A percentile compares a stretch with the other conserved stretches of the same genome.
Conservation (phyloP, 2,797 vertebrate species). For the Coranthus polyacanthus region DNA sequence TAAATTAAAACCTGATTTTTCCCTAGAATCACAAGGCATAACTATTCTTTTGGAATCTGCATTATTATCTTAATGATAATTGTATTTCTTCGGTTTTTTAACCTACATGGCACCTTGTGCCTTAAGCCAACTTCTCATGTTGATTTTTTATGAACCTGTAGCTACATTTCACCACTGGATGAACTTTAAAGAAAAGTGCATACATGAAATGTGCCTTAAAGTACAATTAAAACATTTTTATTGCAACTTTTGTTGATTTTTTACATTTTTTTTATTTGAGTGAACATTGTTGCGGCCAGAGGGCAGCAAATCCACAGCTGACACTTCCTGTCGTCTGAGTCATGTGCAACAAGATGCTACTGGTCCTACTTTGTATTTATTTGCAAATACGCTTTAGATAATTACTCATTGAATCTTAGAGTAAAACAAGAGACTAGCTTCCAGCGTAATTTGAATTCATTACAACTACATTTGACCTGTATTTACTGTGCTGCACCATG, state of each 20-base stretch:
- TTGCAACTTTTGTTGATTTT: neutral
- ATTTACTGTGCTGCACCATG: neutral
- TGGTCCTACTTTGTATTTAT: constrained; percentile 1
- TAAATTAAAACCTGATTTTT: constrained; percentile 16
- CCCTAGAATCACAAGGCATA: neutral
- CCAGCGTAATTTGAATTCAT: rapidly evolving
- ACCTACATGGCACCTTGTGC: constrained; percentile 24
- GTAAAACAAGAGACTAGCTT: neutral
- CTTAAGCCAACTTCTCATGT: constrained; percentile 17
- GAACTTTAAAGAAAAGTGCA: neutral
- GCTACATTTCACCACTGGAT: neutral
- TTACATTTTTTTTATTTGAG: neutral
- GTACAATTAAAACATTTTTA: constrained; percentile 57
- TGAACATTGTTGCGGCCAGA: constrained; percentile 17
- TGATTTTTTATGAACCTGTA: constrained; percentile 12
- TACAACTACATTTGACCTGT: neutral
- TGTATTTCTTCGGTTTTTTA: neutral
- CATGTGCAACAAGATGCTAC: constrained; percentile 3
- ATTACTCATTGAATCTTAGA: neutral
- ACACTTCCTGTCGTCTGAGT: neutral
- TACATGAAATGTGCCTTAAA: constrained; percentile 70
- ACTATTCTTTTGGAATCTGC: constrained; percentile 2
- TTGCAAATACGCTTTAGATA: neutral
- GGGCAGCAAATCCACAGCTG: constrained; percentile 46
- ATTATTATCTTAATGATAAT: constrained; percentile 13